Evolutionary conservation across 2,113 vertebrate genomes (phyloP).

Genomic region (Prochilodus magdalenae): DNA sequence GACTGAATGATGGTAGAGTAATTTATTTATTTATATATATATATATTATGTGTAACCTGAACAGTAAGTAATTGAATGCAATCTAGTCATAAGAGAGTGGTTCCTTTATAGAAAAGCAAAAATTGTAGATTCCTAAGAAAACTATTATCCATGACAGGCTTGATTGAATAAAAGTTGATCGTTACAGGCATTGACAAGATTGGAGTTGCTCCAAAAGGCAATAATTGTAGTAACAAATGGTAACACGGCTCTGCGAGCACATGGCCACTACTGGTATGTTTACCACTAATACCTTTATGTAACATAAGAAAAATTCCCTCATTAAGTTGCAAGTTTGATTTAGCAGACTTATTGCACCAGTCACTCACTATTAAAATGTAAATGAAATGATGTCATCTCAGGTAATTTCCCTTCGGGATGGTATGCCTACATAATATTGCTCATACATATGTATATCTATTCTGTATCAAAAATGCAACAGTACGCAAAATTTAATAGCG

Average conservation of each 20-base stretch:
- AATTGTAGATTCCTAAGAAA: not conserved
- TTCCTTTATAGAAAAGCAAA: not conserved
- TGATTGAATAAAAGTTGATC: not conserved
- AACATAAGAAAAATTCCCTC: not conserved
- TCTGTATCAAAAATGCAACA: no score
- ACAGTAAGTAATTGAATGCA: not conserved
- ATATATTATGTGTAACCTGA: not conserved
- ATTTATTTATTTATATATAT: not conserved
- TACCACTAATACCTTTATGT: not conserved
- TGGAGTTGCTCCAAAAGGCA: not conserved
- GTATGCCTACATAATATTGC: not conserved
- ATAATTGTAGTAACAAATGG: not conserved
- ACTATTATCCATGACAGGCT: not conserved
- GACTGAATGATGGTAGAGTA: not conserved
- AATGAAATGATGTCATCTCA: not conserved
- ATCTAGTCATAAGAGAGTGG: not conserved
- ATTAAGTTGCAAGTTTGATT: not conserved
- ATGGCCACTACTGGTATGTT: not conserved
- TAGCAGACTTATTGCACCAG: no score
- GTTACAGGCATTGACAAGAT: not conserved
- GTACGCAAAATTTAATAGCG: no score
- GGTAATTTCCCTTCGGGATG: not conserved
- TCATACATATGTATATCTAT: not conserved
- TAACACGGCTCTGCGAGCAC: not conserved
- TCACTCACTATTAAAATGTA: no score